Evolutionary conservation across 2,888 invertebrate genomes (phyloP).

Genomic region (Osmoderma eremita): DNA sequence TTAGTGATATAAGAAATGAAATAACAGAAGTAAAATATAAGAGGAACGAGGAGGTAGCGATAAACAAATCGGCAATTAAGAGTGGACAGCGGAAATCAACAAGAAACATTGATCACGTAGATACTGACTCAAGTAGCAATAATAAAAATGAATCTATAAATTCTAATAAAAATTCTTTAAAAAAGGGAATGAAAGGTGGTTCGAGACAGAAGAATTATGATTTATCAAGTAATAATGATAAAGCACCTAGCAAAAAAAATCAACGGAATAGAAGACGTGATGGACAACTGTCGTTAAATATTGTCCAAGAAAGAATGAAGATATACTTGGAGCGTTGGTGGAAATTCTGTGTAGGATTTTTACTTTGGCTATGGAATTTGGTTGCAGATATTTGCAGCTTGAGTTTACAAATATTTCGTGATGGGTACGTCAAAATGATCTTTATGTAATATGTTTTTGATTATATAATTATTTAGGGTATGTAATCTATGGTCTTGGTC

Average conservation of each 20-base stretch:
- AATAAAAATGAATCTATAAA: constrained; percentile 56
- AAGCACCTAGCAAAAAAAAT: constrained; percentile 65
- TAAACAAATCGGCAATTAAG: constrained; percentile 66
- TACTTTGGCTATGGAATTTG: constrained; percentile 82
- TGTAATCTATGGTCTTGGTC: constrained; percentile 57
- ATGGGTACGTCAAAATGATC: constrained; percentile 56
- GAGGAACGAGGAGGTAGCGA: constrained; percentile 61
- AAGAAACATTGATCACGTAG: constrained; percentile 59
- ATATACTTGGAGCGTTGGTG: constrained; percentile 68
- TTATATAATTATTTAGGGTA: constrained; percentile 50
- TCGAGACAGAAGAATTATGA: constrained; percentile 55
- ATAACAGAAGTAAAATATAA: constrained; percentile 57
- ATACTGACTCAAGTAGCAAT: constrained; percentile 54
- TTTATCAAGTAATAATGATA: constrained; percentile 52
- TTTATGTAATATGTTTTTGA: background rate
- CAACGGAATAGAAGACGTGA: constrained; percentile 67
- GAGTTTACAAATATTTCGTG: constrained; percentile 75
- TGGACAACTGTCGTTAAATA: constrained; percentile 59
- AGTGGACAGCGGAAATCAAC: constrained; percentile 64
- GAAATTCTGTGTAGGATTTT: constrained; percentile 68
- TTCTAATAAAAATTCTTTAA: constrained; percentile 55
- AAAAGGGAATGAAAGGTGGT: constrained; percentile 56
- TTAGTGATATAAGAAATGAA: constrained; percentile 62
- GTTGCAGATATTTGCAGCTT: constrained; percentile 83
- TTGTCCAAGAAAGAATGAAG: constrained; percentile 63